A percentile compares a stretch with the other conserved stretches of the same genome.
phyloP scores from a whole-genome alignment of 2,113 vertebrate genomes.

The Otis tarda region DNA sequence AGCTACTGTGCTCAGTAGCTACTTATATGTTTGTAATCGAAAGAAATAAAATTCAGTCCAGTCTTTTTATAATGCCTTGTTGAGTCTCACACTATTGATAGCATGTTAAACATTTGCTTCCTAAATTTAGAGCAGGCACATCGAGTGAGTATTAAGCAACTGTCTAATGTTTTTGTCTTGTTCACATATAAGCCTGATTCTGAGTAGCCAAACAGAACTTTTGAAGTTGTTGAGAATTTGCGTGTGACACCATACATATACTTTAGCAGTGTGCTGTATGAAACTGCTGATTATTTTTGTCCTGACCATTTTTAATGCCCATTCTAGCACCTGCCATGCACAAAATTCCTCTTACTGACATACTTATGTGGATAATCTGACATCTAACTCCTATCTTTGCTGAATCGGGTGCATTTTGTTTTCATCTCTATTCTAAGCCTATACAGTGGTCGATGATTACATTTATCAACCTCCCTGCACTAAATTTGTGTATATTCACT shows the following conservation, averaged over 20 bases:
- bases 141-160: neutral
- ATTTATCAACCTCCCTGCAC: neutral
- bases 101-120: neutral
- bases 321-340: neutral
- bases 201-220: neutral
- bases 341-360: slow-evolving; percentile 4
- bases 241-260: neutral
- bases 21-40: neutral
- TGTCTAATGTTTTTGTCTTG: neutral
- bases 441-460: neutral
- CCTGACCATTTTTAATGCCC: neutral
- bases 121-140: neutral
- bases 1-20: neutral
- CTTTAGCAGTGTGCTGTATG: neutral
- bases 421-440: slow-evolving; percentile 22
- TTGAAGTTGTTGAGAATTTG: neutral
- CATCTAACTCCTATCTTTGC: slow-evolving; percentile 20
- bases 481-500: neutral
- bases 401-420: slow-evolving; percentile 11
- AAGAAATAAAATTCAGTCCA: neutral
- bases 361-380: neutral
- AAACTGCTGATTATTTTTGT: neutral
- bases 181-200: neutral
- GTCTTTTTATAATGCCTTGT: neutral
- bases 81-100: neutral